Percentiles rank a stretch among this genome's conserved stretches.
Evolutionary conservation across 2,888 invertebrate species (phyloP).

Genomic region (Drosophila nigricruria): DNA sequence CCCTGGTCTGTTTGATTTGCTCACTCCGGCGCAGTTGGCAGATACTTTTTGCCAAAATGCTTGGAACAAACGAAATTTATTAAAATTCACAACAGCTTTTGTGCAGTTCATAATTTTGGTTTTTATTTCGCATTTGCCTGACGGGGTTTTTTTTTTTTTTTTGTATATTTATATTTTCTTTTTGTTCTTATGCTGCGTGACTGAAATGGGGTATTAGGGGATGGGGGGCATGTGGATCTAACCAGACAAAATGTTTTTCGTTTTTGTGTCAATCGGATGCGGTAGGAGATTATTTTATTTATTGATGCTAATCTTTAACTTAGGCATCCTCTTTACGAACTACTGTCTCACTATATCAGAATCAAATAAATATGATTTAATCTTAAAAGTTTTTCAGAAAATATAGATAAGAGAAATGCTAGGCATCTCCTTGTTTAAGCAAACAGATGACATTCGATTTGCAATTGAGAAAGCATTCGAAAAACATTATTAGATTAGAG

Average conservation of each 20-base stretch:
- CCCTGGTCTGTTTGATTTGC: constrained; percentile 68
- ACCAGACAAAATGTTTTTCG: constrained; percentile 2
- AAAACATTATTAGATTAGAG: constrained; percentile 38
- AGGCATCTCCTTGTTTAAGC: constrained; percentile 2
- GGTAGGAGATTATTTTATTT: constrained; percentile 21
- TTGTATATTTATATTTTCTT: constrained; percentile 16
- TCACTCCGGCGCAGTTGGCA: constrained; percentile 66
- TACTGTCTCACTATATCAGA: background rate
- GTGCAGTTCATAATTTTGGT: constrained; percentile 82
- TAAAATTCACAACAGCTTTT: constrained; percentile 83
- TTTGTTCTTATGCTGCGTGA: constrained; percentile 35
- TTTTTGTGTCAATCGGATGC: constrained; percentile 24
- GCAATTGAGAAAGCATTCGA: constrained; percentile 32
- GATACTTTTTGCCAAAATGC: constrained; percentile 58
- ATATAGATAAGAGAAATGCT: background rate
- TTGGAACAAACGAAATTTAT: constrained; percentile 70
- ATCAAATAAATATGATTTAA: background rate
- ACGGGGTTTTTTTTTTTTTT: constrained; percentile 37
- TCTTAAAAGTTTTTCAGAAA: background rate
- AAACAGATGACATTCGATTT: constrained; percentile 12
- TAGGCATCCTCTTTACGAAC: background rate
- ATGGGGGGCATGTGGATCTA: background rate
- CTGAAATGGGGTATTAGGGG: constrained; percentile 36
- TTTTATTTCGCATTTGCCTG: constrained; percentile 77
- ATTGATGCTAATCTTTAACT: constrained; percentile 22